Conservation (phyloP, 2,797 vertebrate species). For the Picus viridis region DNA sequence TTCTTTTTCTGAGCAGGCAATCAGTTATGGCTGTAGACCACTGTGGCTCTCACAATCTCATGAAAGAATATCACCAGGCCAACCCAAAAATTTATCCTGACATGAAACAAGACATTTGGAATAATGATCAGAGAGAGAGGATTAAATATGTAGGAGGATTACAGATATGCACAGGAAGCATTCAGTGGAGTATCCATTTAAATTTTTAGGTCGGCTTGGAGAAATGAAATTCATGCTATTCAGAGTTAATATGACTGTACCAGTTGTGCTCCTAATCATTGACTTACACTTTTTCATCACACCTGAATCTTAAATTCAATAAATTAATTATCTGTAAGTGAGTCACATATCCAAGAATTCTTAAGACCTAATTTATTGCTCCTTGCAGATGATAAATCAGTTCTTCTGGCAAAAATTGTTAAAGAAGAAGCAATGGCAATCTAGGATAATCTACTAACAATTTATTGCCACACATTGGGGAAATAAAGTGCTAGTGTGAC, state of each 20-base stretch:
- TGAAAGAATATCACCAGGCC: conserved; percentile 31
- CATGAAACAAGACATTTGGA: conserved; percentile 42
- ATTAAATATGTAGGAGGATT: conserved; percentile 32
- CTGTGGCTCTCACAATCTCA: conserved; percentile 16
- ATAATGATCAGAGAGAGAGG: conserved; percentile 30
- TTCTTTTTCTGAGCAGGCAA: conserved; percentile 15
- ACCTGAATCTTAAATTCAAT: not conserved
- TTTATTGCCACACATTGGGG: not conserved
- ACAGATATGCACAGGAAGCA: not conserved
- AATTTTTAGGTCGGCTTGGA: conserved; percentile 18
- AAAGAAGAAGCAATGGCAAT: not conserved
- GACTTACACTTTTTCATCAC: not conserved
- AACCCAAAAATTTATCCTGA: conserved; percentile 42
- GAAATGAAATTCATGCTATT: conserved; percentile 1
- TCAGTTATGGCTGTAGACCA: conserved; percentile 47
- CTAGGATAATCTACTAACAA: not conserved
- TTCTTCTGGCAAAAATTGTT: not conserved
- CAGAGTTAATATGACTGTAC: not conserved
- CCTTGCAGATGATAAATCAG: not conserved
- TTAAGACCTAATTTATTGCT: not conserved
- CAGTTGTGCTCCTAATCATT: not conserved
- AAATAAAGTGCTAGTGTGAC: not conserved
- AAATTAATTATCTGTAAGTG: not conserved
- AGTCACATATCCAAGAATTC: not conserved
- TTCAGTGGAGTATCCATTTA: conserved; percentile 24